Evolutionary conservation across 2,113 vertebrate genomes (phyloP), one percentile per base, ranked within the genome.

Genomic region (Perca schrenkii): DNA sequence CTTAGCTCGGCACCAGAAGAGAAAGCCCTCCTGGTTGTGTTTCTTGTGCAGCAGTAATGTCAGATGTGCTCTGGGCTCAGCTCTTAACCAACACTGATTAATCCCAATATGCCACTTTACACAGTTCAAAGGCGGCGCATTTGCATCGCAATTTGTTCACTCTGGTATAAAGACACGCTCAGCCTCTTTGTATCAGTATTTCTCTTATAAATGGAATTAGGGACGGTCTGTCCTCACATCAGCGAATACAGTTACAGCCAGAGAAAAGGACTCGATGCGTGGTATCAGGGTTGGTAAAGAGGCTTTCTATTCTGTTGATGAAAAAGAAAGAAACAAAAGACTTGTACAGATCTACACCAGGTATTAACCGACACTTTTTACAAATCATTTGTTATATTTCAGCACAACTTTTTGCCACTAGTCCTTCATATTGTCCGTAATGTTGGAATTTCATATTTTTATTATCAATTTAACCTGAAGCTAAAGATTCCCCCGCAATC

Each of bases 131-230:
- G 96, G 61, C 90, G 80, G 87, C 93, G 83, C 91, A 91, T 96
- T 93, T 94, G 85, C 92, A 94, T 97, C 96, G 95, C 90, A 83
- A 84, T 56, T 93, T 93, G 94, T 94, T 92, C 93, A 87, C 91
- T 91, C 60, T 89, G 74, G 84, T 94, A 85, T 83, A 94, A 94
- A 93, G 93, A 92, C 91, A 91, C 84, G 93, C 89, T 94, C 95
- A 64, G 1, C 93, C 91, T 91, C 76, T 90, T 89, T 95, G 92
- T 91, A 91, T 95, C 91, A 95, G 79, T 89, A 93, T 96, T 96
- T 96, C 91, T 95, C 89, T 95, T 89, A 92, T 92, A 96, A 96
- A 95, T 90, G 93, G 95, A 96, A 95, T 96, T 95, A 87, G 88
- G 84, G 89, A 93, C 89, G 89, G 80, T 92, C 95, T 94, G 86